Evolutionary conservation across 2,113 vertebrate genomes (phyloP), one percentile per base, ranked within the genome.

Genomic region (Copsychus sechellarum): DNA sequence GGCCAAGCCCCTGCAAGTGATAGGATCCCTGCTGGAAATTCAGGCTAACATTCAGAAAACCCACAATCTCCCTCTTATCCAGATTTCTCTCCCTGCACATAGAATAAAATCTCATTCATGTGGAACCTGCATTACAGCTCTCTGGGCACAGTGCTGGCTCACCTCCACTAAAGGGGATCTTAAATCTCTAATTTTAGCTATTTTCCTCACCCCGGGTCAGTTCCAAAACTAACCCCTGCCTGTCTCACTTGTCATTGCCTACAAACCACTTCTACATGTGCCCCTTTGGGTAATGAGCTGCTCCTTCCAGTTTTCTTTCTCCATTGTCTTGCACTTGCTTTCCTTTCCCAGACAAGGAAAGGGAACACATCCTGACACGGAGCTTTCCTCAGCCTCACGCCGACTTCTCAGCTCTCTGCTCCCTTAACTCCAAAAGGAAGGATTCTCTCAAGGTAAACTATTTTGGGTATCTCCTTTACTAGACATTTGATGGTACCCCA

Each of bases 21-120:
- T 6, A 82, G 70, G n/a, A 82, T 60, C 19, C 43, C 70, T 86
- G 53, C n/a, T 90, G 48, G 40, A 91, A 78, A 60, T 85, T 76
- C 66, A 91, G 50, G 21, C 40, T n/a, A 58, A 36, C 14, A 40
- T 76, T 92, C 57, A 96, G 81, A 89, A 93, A 76, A 78, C 40
- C 66, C 29, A 62, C 36, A 48, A 1, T 76, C 62, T 87, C 61
- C 17, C n/a, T 85, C 57, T 72, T 69, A 64, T 9, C 36, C 88
- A 91, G 56, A 81, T 64, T 87, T 76, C 31, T 77, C 48, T 81
- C 56, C 34, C 43, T 48, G 31, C 8, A 70, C 7, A 8, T 36
- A 2, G 1, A 87, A 67, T 87, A 91, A 95, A 92, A 92, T 79
- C 47, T 93, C 40, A 58, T 72, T 87, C 66, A 53, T 40, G 65